A percentile compares a stretch with the other conserved stretches of the same genome.
Evolutionary conservation across 2,797 vertebrate species (phyloP).

Genomic region (Amniataba percoides): DNA sequence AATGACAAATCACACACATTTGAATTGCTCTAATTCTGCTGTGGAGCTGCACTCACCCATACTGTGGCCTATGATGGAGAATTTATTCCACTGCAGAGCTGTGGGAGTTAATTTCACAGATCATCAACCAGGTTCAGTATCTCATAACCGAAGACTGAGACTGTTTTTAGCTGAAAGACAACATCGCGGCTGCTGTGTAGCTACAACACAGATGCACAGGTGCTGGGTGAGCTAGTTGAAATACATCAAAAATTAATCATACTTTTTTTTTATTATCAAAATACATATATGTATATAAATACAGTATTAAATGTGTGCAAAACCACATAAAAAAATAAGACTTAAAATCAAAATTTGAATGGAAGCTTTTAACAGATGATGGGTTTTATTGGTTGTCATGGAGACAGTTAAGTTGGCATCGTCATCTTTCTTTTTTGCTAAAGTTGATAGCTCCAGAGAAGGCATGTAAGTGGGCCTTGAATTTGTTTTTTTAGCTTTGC

Average conservation of each 20-base stretch:
- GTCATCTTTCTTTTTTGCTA: not conserved
- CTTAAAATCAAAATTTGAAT: not conserved
- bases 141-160: slow-evolving; percentile 47
- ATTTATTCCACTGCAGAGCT: slow-evolving; percentile 93
- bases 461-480: not conserved
- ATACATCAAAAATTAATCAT: not conserved
- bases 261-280: too few species aligned
- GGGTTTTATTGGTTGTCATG: not conserved
- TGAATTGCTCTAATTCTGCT: not conserved
- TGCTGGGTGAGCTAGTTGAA: not conserved
- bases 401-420: not conserved
- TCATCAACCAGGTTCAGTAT: slow-evolving; percentile 66
- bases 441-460: not conserved
- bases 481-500: too few species aligned
- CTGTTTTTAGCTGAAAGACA: slow-evolving; percentile 42
- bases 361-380: not conserved
- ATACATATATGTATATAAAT: not conserved
- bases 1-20: not conserved
- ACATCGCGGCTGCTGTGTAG: slow-evolving; percentile 25
- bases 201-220: not conserved
- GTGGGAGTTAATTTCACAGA: slow-evolving; percentile 77
- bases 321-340: not conserved
- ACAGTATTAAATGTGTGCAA: not conserved
- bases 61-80: slow-evolving; percentile 93
- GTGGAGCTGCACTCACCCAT: slow-evolving; percentile 89